These are phyloP conservation scores for Eupithecia inturbata DNA, from an alignment of 2,888 invertebrate genomes.

Conservation along the genomic window DNA sequence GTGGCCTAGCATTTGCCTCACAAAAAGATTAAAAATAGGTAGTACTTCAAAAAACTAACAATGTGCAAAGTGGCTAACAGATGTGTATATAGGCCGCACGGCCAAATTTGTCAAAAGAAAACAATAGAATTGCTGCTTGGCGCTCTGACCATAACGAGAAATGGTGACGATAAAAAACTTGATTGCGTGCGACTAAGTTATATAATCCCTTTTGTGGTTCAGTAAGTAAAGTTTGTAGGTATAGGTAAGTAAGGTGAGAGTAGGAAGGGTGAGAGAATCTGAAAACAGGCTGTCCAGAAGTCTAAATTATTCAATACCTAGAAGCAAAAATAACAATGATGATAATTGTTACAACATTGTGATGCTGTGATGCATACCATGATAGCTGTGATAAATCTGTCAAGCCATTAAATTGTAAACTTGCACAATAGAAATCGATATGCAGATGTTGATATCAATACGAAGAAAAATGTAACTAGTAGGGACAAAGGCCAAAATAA, in stretches of 20 bases:
- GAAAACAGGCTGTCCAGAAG: background rate
- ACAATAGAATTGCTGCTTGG: conserved; percentile 33
- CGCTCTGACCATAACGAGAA: conserved; percentile 25
- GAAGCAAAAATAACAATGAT: background rate
- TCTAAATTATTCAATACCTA: background rate
- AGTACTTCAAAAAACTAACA: conserved; percentile 14
- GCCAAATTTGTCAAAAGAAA: conserved; percentile 35
- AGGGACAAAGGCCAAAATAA: background rate
- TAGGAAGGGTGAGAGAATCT: background rate
- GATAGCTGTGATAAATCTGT: background rate
- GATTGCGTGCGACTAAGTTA: conserved; percentile 1
- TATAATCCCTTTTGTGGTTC: conserved; percentile 24
- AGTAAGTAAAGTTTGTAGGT: background rate
- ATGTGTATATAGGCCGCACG: conserved; percentile 40
- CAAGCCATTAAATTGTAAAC: background rate
- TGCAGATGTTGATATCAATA: background rate
- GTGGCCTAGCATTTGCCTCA: conserved; percentile 29
- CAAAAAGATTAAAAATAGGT: conserved; percentile 22
- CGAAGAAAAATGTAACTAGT: background rate
- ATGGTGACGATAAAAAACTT: conserved; percentile 15
- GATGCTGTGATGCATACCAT: background rate
- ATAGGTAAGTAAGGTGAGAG: background rate
- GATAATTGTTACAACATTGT: background rate
- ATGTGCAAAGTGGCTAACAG: conserved; percentile 29
- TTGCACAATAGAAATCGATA: background rate